Evolutionary conservation across 2,113 vertebrate genomes (phyloP), one percentile per base, ranked within the genome.

Genomic region (Lepidothrix coronata): DNA sequence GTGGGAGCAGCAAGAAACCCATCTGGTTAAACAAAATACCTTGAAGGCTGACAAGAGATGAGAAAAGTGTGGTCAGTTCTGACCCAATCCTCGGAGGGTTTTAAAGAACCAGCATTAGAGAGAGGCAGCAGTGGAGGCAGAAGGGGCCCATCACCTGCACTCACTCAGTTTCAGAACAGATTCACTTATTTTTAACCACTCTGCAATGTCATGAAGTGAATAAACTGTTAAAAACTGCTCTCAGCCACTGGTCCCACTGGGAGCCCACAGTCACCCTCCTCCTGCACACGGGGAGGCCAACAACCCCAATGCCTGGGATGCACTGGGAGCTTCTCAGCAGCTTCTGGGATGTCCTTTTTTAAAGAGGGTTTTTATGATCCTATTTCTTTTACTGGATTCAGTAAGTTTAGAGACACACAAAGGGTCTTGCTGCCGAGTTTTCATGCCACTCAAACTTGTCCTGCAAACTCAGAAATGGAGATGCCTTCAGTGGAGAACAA

Each of bases 111-210:
- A 52, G n/a, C 33, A 3, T 19, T 2, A 14, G 3, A 14, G 31
- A 65, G 68, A 58, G 14, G 41, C 71, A 85, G 68, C 3, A 0
- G 52, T 3, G 0, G 10, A 3, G 1, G 67, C 80, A 68, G 75
- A 10, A 73, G 55, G 65, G 59, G 68, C 77, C 68, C 8, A 2
- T n/a, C 77, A 67, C 85, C 88, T 59, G 91, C 20, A 0, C 65
- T 11, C 28, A 1, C 3, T 4, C 1, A 5, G 61, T 94, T 96
- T 90, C 78, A 1, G 14, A 88, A 67, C 31, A 51, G 57, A 39
- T 92, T 68, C 12, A 7, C 30, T 85, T 90, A 75, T 93, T 91
- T 95, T 93, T 95, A 78, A 93, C 44, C 52, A 5, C 77, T 11
- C n/a, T 27, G 61, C 52, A 9, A 55, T 0, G 2, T 61, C 21